Percentiles rank a stretch among this genome's conserved stretches.
These are phyloP conservation scores for Nanorana parkeri DNA, from an alignment of 2,113 vertebrate species.

Conservation along the genomic window DNA sequence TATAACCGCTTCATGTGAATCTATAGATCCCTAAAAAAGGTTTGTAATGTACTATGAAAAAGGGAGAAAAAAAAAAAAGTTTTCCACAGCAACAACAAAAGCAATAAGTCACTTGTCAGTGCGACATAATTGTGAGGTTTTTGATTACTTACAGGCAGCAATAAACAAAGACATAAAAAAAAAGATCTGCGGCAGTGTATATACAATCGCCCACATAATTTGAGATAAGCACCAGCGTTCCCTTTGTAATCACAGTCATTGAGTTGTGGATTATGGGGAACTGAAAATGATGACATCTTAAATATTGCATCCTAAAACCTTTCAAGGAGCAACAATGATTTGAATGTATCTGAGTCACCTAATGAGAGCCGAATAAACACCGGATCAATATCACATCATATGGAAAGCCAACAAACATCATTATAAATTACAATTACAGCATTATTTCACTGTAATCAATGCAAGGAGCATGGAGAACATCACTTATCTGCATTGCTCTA, in stretches of 20 bases:
- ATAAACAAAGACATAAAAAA: background rate
- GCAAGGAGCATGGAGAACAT: slow-evolving; percentile 5
- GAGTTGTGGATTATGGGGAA: background rate
- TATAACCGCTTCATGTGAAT: no score
- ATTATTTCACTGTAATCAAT: slow-evolving; percentile 46
- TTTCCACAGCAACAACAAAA: no score
- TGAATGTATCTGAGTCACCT: background rate
- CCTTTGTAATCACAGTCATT: background rate
- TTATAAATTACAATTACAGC: slow-evolving; percentile 47
- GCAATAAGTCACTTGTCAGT: no score
- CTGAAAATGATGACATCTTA: slow-evolving; percentile 2
- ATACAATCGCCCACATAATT: no score
- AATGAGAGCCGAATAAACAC: background rate
- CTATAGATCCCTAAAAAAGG: no score
- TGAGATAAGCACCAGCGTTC: background rate
- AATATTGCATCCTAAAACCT: slow-evolving; percentile 4
- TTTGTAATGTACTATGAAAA: no score
- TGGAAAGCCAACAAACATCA: slow-evolving; percentile 40
- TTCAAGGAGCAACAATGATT: background rate
- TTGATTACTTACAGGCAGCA: background rate
- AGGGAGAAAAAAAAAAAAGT: no score
- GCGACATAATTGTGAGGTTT: no score
- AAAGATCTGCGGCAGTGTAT: no score
- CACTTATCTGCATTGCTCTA: slow-evolving; percentile 22
- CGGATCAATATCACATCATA: slow-evolving; percentile 31